Evolutionary conservation across 2,888 invertebrate genomes (phyloP), one percentile per base, ranked within the genome.

Genomic region (Punctoribates punctum): DNA sequence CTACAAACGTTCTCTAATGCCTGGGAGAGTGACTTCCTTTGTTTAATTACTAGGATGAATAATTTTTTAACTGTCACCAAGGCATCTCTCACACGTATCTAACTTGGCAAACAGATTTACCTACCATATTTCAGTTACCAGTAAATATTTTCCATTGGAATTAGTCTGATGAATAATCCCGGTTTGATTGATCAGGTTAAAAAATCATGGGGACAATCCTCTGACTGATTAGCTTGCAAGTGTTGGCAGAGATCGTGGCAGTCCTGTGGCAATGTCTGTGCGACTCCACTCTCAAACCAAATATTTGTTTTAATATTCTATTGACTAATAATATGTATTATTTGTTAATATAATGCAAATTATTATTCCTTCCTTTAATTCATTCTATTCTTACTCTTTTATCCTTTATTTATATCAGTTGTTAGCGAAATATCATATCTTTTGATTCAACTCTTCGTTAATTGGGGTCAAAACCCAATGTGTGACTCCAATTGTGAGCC

Each of bases 21-120:
- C 72, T 72, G 72, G 72, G 72, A 72, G 72, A 72, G 72, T 67
- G 34, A 72, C 72, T 72, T 72, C 72, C 72, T 72, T 72, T 72
- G 72, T 72, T 72, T 72, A 72, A 72, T 72, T 72, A 72, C 60
- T 60, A 15, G 42, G 13, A 42, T 42, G 42, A 42, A 42, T 42
- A 42, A 42, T 42, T 42, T 5, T 34, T 42, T 4, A 5, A 42
- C 13, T 8, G 11, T 42, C 42, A 13, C 42, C 42, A 42, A 11
- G 42, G 11, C 11, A 13, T 42, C 6, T 42, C 11, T 8, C 42
- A 42, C 1, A 9, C 42, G 4, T n/a, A n/a, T 11, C 11, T 13
- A 9, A 13, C 8, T 42, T 13, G 4, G 8, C 4, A 42, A 1
- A 13, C 42, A 42, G 42, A 9, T 34, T 34, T 11, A 42, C 42